Percentiles rank a stretch among this genome's conserved stretches.
These are phyloP conservation scores for Actinemys pallida DNA, from an alignment of 2,113 vertebrate species.

Conservation along the genomic window DNA sequence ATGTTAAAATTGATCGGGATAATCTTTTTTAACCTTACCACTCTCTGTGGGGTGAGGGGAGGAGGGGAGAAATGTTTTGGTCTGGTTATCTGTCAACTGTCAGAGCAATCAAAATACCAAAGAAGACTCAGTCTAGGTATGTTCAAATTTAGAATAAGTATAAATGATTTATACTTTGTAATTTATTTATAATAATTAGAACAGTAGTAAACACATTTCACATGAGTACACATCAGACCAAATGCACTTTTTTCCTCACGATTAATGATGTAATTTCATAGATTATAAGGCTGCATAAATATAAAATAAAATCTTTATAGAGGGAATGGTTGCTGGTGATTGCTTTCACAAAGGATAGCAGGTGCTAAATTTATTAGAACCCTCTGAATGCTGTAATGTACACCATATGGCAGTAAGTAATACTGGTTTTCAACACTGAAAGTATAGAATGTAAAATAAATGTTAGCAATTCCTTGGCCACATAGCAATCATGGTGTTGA, in stretches of 20 bases:
- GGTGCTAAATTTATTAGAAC: not conserved
- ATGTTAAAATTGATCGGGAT: not conserved
- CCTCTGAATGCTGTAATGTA: accelerated
- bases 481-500: not conserved
- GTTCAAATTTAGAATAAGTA: not conserved
- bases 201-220: not conserved
- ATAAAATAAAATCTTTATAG: not conserved
- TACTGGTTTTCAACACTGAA: not conserved
- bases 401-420: not conserved
- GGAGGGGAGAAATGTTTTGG: not conserved
- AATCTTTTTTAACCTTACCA: not conserved
- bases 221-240: not conserved
- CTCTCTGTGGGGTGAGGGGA: accelerated
- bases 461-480: not conserved
- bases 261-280: not conserved
- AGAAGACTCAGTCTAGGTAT: not conserved
- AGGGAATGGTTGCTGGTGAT: not conserved
- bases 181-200: not conserved
- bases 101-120: not conserved
- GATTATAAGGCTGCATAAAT: not conserved
- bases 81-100: not conserved
- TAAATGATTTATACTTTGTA: not conserved
- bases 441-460: not conserved
- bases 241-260: not conserved
- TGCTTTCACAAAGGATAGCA: not conserved